Base-by-base conservation (phyloP, 2,888 invertebrate genomes). In the Microctonus brassicae region DNA sequence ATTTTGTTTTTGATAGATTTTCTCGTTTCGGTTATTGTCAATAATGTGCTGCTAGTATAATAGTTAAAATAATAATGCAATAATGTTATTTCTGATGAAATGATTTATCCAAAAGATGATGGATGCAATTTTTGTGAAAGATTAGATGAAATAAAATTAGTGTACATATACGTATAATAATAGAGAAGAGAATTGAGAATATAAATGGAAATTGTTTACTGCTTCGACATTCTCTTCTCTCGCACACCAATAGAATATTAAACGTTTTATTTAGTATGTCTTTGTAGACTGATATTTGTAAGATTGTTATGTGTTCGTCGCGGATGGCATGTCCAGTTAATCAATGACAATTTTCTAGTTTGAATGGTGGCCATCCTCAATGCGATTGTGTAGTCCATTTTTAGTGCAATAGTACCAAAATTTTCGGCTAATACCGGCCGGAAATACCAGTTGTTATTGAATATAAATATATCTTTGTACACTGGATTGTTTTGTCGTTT, bases 241-340 rank as follows among this genome's bases (percentile, higher is more conserved):
- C 55, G 36, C 62, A 67, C 39, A 58, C 36, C 33, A 58, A 60
- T 74, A 55, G 69, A 72, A 53, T 62, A 73, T 55, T 70, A 39
- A 74, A 62, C 69, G 72, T 62, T 61, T 66, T n/a, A 77, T 77
- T 81, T 84, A 86, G 85, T 84, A 84, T 83, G 85, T 84, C 79
- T 80, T 82, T 73, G 85, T 87, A 87, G 86, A 87, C 87, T 87
- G 86, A 87, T 86, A 86, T 78, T 83, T 81, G 82, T 87, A 87
- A 86, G 87, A 80, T 84, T 81, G 79, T 83, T 81, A 78, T 79
- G 76, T 73, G 77, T 78, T 74, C 33, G 74, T 67, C 26, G 65
- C 60, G 65, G 64, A 70, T 60, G 34, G 39, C n/a, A 64, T 26
- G 36, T 22, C 11, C 10, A 26, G n/a, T 52, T 5, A 33, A 58